Percentiles rank a stretch among this genome's conserved stretches.
Conservation (phyloP, 2,888 invertebrate genomes). For the Brachylomia viminalis region DNA sequence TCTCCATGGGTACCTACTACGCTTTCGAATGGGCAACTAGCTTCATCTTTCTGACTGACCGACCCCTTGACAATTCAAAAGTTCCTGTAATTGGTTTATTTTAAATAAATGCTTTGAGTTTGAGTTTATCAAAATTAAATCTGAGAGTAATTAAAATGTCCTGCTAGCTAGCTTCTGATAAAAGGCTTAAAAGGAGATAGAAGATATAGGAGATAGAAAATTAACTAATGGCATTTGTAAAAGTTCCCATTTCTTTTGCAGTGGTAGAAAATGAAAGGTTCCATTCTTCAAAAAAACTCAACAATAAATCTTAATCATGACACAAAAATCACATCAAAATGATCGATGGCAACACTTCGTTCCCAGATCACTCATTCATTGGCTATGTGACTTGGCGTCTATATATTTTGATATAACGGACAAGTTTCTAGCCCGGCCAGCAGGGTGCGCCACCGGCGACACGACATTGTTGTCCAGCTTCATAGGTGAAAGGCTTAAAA, state of each 20-base stretch:
- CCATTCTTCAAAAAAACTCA: background rate
- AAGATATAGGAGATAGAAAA: background rate
- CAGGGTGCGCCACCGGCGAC: slow-evolving; percentile 64
- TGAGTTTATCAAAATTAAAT: background rate
- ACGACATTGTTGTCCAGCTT: slow-evolving; percentile 54
- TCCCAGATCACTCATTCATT: slow-evolving; percentile 38
- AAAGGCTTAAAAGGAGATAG: background rate
- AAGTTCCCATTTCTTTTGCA: background rate
- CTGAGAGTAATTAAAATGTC: background rate
- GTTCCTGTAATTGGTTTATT: too few relatives aligned
- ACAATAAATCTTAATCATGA: slow-evolving; percentile 9
- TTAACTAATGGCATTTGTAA: background rate
- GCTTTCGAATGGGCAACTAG: too few relatives aligned
- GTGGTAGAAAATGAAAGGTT: background rate
- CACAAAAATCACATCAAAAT: slow-evolving; percentile 24
- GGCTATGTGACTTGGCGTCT: slow-evolving; percentile 45
- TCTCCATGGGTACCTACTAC: too few relatives aligned
- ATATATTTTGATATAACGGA: slow-evolving; percentile 57
- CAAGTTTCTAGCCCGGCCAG: slow-evolving; percentile 29
- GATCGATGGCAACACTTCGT: background rate
- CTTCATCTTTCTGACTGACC: too few relatives aligned
- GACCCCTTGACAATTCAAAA: too few relatives aligned
- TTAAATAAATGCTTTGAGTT: too few relatives aligned
- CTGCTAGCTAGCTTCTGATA: background rate
- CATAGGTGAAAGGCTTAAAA: background rate